phyloP scores from a whole-genome alignment of 2,888 invertebrate genomes.

The Thelaira solivaga region DNA sequence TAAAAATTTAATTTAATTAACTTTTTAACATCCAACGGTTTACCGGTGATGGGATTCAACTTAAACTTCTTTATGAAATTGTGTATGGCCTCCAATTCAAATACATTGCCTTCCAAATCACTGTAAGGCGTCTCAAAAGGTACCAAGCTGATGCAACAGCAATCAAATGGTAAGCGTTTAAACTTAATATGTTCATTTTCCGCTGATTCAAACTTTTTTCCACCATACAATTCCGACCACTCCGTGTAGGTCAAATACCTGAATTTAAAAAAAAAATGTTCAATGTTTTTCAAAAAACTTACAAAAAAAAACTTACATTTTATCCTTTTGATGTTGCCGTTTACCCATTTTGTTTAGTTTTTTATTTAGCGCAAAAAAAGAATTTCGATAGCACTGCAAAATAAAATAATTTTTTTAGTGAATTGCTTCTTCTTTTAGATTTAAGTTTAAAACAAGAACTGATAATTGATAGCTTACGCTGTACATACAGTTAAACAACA shows the following conservation, averaged over 20 bases:
- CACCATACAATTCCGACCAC: conserved; percentile 90
- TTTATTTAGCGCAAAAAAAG: background rate
- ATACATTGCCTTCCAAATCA: conserved; percentile 93
- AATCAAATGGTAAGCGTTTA: conserved; percentile 93
- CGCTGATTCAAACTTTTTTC: conserved; percentile 85
- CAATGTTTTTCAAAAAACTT: background rate
- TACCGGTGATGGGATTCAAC: conserved; percentile 95
- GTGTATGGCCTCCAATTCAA: conserved; percentile 91
- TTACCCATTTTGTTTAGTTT: conserved; percentile 86
- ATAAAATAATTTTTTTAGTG: conserved; percentile 35
- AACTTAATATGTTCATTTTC: conserved; percentile 89
- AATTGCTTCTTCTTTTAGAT: conserved; percentile 44
- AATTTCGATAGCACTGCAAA: too few relatives aligned
- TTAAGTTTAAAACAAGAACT: too few relatives aligned
- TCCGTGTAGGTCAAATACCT: conserved; percentile 76
- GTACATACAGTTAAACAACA: too few relatives aligned
- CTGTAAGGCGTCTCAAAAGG: conserved; percentile 96
- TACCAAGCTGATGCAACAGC: conserved; percentile 93
- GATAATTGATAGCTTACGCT: too few relatives aligned
- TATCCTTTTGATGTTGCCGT: conserved; percentile 95
- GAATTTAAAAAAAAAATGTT: background rate
- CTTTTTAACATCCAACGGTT: conserved; percentile 88
- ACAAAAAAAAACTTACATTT: conserved; percentile 82
- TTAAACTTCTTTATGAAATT: conserved; percentile 94
- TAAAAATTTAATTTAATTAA: conserved; percentile 91